Evolutionary conservation across 1,140 invertebrate genomes (phyloP).

Genomic region (Trialeurodes vaporariorum): DNA sequence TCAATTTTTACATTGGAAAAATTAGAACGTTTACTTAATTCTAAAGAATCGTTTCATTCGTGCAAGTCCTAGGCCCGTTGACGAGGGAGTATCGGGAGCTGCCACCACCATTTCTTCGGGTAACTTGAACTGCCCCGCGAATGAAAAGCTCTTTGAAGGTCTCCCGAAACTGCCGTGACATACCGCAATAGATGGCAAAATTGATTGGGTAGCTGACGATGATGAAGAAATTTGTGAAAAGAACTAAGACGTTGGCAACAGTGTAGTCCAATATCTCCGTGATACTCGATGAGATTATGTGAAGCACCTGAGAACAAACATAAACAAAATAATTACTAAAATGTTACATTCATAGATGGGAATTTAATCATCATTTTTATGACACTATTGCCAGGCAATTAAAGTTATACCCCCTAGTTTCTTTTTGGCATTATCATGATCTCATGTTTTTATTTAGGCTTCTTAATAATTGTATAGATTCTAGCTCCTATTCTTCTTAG

Average conservation of each 20-base stretch:
- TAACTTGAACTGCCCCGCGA: conserved; percentile 34
- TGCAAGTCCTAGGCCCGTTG: conserved; percentile 64
- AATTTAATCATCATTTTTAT: too few relatives aligned
- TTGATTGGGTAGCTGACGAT: conserved; percentile 85
- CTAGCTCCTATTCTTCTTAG: too few relatives aligned
- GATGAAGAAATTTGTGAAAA: conserved; percentile 85
- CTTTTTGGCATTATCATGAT: too few relatives aligned
- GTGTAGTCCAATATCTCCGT: conserved; percentile 60
- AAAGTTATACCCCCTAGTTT: too few relatives aligned
- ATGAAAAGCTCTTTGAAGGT: conserved; percentile 85
- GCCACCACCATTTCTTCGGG: conserved; percentile 34
- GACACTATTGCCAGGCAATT: too few relatives aligned
- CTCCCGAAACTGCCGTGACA: conserved; percentile 85
- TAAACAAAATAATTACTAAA: too few relatives aligned
- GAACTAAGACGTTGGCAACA: conserved; percentile 67
- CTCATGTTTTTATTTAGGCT: too few relatives aligned
- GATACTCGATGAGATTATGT: conserved; percentile 64
- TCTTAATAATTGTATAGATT: too few relatives aligned
- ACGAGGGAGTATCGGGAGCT: conserved; percentile 63
- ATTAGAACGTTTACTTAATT: too few relatives aligned
- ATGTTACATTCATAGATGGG: too few relatives aligned
- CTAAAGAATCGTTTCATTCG: conserved; percentile 71
- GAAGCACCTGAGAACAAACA: conserved; percentile 54
- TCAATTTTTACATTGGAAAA: too few relatives aligned
- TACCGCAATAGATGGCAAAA: conserved; percentile 91